Base-by-base conservation (phyloP, 2,888 invertebrate species). In the Idaea aversata region DNA sequence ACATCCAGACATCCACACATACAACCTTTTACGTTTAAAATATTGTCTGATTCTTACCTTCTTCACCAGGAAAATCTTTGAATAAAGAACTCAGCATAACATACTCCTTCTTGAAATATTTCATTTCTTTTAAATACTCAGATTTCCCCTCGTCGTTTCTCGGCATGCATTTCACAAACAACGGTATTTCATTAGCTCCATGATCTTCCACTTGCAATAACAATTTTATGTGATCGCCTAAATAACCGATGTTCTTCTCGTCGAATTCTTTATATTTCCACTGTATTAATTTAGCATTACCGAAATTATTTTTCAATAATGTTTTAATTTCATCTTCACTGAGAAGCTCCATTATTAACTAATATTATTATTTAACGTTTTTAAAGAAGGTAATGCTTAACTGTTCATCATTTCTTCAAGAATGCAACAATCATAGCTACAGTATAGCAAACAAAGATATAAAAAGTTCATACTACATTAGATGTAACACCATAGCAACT, bases 151-250 rank as follows among this genome's bases (percentile, higher is more conserved):
- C 78, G 62, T 94, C 87, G 15, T 88, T 89, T 66, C 84, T 85
- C 0, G 95, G 95, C 64, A 95, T 83, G 6, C 93, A 89, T 80
- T 96, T 96, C 0, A 95, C 84, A 75, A 96, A 96, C 68, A 94
- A 93, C 25, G 78, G 79, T 0, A 87, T 65, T n/a, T 77, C 73
- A 5, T 66, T 65, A 34, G 75, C 79, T 34, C 78, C 66, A 3
- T 61, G 60, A n/a, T 16, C 15, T 62, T 82, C 77, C 7, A 82
- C 81, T 64, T 80, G 72, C 57, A 89, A 71, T 38, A 70, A 77
- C 35, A 92, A 73, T 64, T 80, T 85, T 10, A 91, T 74, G 74
- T 93, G 90, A 65, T 93, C 91, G 59, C 90, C 89, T 47, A 91
- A 78, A 72, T 88, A 88, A 10, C 91, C 92, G 25, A 90, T 75